Percentiles rank a stretch among this genome's conserved stretches.
Conservation (phyloP, 2,113 vertebrate genomes). For the Myotis yumanensis region DNA sequence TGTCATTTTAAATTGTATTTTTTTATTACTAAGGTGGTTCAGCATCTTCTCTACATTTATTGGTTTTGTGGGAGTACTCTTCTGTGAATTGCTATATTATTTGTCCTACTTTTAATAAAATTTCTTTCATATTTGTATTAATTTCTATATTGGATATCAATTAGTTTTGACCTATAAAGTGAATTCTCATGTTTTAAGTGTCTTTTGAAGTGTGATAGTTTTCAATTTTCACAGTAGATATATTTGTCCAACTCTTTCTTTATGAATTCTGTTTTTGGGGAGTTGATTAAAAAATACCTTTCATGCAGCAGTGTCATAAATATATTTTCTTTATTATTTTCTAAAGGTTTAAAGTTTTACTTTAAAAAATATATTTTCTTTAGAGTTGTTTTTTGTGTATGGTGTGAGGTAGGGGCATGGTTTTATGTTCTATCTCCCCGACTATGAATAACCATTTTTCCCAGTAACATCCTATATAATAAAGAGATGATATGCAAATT, state of each 20-base stretch:
- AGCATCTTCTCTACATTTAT: background rate
- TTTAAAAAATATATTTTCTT: background rate
- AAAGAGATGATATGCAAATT: too few species aligned
- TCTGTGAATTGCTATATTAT: background rate
- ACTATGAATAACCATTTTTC: background rate
- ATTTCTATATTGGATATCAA: background rate
- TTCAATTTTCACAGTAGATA: background rate
- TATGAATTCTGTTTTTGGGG: background rate
- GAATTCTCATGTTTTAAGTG: background rate
- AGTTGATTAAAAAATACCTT: background rate
- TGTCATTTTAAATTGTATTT: constrained; percentile 3
- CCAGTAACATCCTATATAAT: background rate
- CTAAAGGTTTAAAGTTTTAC: background rate
- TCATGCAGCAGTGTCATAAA: background rate
- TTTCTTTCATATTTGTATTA: background rate
- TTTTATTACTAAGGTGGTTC: background rate
- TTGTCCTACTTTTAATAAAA: background rate
- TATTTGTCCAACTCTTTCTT: background rate
- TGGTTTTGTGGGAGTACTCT: background rate
- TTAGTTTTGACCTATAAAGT: background rate
- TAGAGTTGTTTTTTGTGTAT: constrained; percentile 1
- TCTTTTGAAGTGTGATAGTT: background rate
- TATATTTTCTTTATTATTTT: background rate
- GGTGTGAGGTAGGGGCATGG: background rate
- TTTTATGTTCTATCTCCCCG: background rate